phyloP scores from a whole-genome alignment of 2,888 invertebrate genomes.

The Nipponacmea schrenckii region DNA sequence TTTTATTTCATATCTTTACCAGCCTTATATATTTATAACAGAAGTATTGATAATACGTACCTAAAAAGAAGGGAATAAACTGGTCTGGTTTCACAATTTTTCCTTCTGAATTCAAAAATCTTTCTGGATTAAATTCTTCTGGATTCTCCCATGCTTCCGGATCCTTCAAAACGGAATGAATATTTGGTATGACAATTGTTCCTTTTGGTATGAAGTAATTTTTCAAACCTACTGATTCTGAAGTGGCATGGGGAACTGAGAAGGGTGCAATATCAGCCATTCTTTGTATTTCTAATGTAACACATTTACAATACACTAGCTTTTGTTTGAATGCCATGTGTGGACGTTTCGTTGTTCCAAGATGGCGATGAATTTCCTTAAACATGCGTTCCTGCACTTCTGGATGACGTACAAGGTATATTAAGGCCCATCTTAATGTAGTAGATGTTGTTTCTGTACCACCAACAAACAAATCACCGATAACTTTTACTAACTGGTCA shows the following conservation, averaged over 20 bases:
- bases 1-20: too few species aligned
- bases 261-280: slow-evolving; percentile 22
- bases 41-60: slow-evolving; percentile 10
- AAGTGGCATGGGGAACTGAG: slow-evolving; percentile 12
- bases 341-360: slow-evolving; percentile 46
- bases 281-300: slow-evolving; percentile 20
- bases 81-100: slow-evolving; percentile 15
- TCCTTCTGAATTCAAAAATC: slow-evolving; percentile 28
- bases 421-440: slow-evolving; percentile 31
- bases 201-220: slow-evolving; percentile 47
- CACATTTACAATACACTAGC: slow-evolving; percentile 17
- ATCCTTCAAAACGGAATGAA: slow-evolving; percentile 36
- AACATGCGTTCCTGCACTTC: slow-evolving; percentile 26
- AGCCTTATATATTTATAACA: not conserved
- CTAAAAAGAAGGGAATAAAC: slow-evolving; percentile 27
- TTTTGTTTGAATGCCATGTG: slow-evolving; percentile 17
- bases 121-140: slow-evolving; percentile 32
- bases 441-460: slow-evolving; percentile 36
- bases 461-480: slow-evolving; percentile 33
- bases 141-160: slow-evolving; percentile 33
- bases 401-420: slow-evolving; percentile 28
- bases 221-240: slow-evolving; percentile 39
- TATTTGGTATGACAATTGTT: slow-evolving; percentile 33
- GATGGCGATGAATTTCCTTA: slow-evolving; percentile 66
- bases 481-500: slow-evolving; percentile 33